phyloP scores from a whole-genome alignment of 2,113 vertebrate genomes.

The Accipiter cooperii region DNA sequence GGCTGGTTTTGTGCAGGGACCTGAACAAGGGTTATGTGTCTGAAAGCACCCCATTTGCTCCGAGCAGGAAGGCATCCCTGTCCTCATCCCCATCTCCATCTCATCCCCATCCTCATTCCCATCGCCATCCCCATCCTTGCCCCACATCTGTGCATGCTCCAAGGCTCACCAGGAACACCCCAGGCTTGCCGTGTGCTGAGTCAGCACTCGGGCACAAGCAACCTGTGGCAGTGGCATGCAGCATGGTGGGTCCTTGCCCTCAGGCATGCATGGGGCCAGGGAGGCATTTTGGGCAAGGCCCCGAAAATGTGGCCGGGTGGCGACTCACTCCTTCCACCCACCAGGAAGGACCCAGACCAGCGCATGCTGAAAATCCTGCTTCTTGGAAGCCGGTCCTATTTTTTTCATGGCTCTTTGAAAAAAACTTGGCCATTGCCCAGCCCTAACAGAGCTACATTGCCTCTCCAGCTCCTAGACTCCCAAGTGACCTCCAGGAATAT shows the following conservation, averaged over 20 bases:
- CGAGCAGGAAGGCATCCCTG: neutral
- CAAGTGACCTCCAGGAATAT: neutral
- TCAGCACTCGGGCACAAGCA: neutral
- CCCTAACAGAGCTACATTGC: neutral
- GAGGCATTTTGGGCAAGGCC: neutral
- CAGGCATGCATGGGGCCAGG: rapidly evolving
- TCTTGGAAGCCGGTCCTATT: neutral
- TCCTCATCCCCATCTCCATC: too few relatives aligned
- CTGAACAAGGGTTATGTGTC: neutral
- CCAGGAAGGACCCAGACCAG: neutral
- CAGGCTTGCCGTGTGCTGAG: neutral
- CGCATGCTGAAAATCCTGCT: neutral
- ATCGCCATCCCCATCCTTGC: neutral
- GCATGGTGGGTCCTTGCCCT: neutral
- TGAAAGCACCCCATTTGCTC: neutral
- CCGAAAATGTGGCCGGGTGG: neutral
- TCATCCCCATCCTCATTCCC: too few relatives aligned
- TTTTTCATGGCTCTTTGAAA: neutral
- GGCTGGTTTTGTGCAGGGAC: neutral
- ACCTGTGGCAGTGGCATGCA: rapidly evolving
- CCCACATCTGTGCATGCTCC: rapidly evolving
- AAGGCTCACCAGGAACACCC: neutral
- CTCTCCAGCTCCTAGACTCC: neutral
- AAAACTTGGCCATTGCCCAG: neutral
- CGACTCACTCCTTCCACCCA: neutral